Base-by-base conservation (phyloP, 2,113 vertebrate species). In the Microtus oregoni region DNA sequence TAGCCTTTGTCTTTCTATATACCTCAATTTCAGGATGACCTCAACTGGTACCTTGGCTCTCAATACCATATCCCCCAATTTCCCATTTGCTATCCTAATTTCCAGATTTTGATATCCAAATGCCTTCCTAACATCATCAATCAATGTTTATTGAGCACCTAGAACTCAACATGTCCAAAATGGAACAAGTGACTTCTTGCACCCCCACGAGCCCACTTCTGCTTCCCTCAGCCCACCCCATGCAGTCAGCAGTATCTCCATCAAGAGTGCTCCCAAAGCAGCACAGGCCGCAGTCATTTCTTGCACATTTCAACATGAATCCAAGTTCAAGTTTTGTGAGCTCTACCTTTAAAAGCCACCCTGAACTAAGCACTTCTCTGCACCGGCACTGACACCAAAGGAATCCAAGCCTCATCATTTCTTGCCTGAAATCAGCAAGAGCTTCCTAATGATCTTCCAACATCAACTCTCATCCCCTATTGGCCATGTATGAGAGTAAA, bases 81-180 rank as follows among this genome's bases (percentile, higher is more conserved):
- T 75, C 86, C 72, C 44, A 86, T 65, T 38, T 86, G 61, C 73
- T 63, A 77, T 14, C 20, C 6, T 82, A 52, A 75, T 82, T 86
- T 92, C 73, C 67, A 86, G 88, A 90, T 55, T 89, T n/a, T 67
- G 38, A 68, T 76, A 86, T 44, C 47, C 86, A 81, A 81, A 61
- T 41, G 26, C 47, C 75, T 63, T 90, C 73, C 86, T 35, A 7
- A 61, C 47, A 81, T 41, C 86, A 63, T 32, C 20, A 86, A 44
- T 32, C 32, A 72, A 26, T 58, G 85, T 86, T 67, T 32, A 86
- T 28, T 47, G 63, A 68, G 19, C 41, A 86, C 19, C 30, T 47
- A 22, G 28, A 68, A 67, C 30, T 68, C 83, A 86, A 20, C 63
- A 24, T 35, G 30, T 52, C 65, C 30, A 70, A 50, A 70, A 26